These are phyloP conservation scores for Antitype chi DNA, from an alignment of 2,888 invertebrate species.

Conservation along the genomic window DNA sequence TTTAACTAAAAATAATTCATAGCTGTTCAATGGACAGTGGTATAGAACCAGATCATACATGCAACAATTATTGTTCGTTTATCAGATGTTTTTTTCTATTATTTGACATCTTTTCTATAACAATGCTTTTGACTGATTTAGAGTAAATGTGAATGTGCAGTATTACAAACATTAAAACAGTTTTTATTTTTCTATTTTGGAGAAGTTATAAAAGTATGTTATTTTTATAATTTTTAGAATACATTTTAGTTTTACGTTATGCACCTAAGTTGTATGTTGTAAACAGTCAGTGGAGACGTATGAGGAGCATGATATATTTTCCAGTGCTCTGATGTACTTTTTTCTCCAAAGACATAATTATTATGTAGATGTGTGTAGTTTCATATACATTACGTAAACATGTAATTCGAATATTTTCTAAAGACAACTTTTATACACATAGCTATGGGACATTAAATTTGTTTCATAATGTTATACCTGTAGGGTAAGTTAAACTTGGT, in stretches of 20 bases:
- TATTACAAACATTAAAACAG: slow-evolving; percentile 85
- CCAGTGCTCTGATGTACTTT: slow-evolving; percentile 77
- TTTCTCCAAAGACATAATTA: slow-evolving; percentile 80
- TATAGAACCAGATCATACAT: slow-evolving; percentile 74
- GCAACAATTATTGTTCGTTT: slow-evolving; percentile 72
- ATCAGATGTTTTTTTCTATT: slow-evolving; percentile 73
- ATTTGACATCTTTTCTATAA: slow-evolving; percentile 79
- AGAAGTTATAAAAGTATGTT: slow-evolving; percentile 84
- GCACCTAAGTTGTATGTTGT: slow-evolving; percentile 72
- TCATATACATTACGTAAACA: slow-evolving; percentile 56
- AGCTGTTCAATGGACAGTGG: slow-evolving; percentile 76
- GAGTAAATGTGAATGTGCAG: slow-evolving; percentile 87
- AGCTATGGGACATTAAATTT: slow-evolving; percentile 66
- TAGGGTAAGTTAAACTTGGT: slow-evolving; percentile 77
- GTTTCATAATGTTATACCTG: slow-evolving; percentile 74
- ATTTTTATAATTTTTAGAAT: slow-evolving; percentile 85
- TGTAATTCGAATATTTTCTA: slow-evolving; percentile 77
- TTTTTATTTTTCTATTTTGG: slow-evolving; percentile 87
- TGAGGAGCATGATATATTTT: slow-evolving; percentile 73
- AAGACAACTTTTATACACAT: slow-evolving; percentile 73
- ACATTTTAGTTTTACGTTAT: slow-evolving; percentile 75
- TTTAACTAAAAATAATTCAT: slow-evolving; percentile 63
- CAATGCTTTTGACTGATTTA: slow-evolving; percentile 89
- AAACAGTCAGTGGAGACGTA: slow-evolving; percentile 76
- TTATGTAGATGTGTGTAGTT: slow-evolving; percentile 69